A percentile compares a stretch with the other conserved stretches of the same genome.
These are phyloP conservation scores for Archocentrus centrarchus DNA, from an alignment of 2,113 vertebrate genomes.

Conservation along the genomic window DNA sequence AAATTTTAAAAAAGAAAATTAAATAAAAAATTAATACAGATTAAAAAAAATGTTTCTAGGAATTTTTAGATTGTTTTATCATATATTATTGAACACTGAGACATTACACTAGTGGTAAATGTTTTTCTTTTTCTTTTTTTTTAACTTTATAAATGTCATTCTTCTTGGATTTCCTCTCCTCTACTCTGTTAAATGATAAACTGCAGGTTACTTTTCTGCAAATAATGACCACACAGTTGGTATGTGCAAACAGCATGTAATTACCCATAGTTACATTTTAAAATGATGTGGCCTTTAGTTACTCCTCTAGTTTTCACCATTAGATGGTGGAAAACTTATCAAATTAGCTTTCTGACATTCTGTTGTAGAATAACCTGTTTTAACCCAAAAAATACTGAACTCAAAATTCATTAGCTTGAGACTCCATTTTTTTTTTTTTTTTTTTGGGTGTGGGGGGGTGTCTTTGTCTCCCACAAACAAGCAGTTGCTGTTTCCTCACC, in stretches of 20 bases:
- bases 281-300: not conserved
- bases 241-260: not conserved
- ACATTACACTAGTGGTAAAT: not conserved
- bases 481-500: conserved; percentile 27
- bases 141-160: not conserved
- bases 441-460: too few relatives aligned
- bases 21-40: not conserved
- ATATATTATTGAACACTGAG: not conserved
- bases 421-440: not conserved
- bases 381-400: too few relatives aligned
- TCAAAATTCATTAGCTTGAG: not conserved
- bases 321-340: not conserved
- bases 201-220: not conserved
- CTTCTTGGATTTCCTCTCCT: not conserved
- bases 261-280: not conserved
- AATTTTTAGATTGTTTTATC: not conserved
- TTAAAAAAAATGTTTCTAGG: too few relatives aligned
- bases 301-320: not conserved
- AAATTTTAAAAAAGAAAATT: too few relatives aligned
- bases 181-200: not conserved
- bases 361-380: not conserved
- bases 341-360: not conserved
- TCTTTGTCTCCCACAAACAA: not conserved
- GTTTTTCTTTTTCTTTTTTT: not conserved
- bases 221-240: not conserved